These are phyloP conservation scores for Zalophus californianus DNA, from an alignment of 2,797 vertebrate species.

Conservation along the genomic window DNA sequence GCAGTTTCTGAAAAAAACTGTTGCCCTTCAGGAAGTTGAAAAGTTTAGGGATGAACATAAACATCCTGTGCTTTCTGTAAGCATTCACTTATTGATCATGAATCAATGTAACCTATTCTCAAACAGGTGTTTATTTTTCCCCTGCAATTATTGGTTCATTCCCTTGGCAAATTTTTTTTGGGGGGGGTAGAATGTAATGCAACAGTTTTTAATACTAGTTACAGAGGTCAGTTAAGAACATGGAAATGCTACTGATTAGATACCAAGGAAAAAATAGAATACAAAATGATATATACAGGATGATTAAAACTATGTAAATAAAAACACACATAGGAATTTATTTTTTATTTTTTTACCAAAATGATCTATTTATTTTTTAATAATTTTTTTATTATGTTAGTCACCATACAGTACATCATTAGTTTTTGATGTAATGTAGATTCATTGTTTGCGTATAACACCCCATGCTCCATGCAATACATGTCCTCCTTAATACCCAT, in stretches of 20 bases:
- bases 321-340: not conserved
- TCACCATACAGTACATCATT: no score
- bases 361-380: no score
- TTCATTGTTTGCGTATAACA: no score
- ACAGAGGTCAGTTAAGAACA: not conserved
- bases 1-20: not conserved
- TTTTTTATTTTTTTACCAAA: not conserved
- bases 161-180: not conserved
- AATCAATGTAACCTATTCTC: not conserved
- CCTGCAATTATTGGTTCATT: not conserved
- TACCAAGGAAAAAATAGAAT: not conserved
- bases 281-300: not conserved
- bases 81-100: not conserved
- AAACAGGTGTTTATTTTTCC: slow-evolving; percentile 23
- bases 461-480: no score
- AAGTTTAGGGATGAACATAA: slow-evolving; percentile 12
- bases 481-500: no score
- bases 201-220: not conserved
- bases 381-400: no score
- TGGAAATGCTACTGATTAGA: not conserved
- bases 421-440: no score
- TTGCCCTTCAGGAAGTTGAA: slow-evolving; percentile 12
- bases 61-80: slow-evolving; percentile 24
- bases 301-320: not conserved
- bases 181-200: not conserved